These are phyloP conservation scores for Lagorchestes hirsutus DNA, from an alignment of 2,797 vertebrate genomes.

Conservation along the genomic window DNA sequence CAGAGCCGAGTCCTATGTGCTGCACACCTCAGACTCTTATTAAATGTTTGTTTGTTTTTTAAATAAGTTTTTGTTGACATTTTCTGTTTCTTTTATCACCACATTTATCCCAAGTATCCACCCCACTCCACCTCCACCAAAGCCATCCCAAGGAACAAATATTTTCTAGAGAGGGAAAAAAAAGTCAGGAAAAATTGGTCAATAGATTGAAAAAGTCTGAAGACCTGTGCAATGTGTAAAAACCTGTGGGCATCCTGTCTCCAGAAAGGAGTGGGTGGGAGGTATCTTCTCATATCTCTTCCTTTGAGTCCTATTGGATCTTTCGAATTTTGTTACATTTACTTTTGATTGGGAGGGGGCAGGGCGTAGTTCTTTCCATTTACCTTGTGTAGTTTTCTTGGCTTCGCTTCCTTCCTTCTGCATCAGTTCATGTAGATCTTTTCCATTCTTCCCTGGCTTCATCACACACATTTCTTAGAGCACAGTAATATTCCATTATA, in stretches of 20 bases:
- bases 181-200: not conserved
- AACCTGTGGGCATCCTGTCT: not conserved
- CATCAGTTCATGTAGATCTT: not conserved
- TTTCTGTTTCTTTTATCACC: not conserved
- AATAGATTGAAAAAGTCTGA: not conserved
- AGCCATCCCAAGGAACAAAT: not conserved
- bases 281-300: not conserved
- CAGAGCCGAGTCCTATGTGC: not conserved
- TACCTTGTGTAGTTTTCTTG: not conserved
- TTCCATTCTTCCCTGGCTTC: not conserved
- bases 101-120: not conserved
- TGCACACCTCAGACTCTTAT: not conserved
- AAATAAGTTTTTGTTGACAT: not conserved
- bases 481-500: not conserved
- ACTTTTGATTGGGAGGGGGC: not conserved
- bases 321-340: not conserved
- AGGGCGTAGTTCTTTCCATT: not conserved
- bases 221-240: not conserved
- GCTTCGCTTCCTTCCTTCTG: not conserved
- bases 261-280: not conserved
- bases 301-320: not conserved
- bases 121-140: not conserved
- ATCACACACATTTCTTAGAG: not conserved
- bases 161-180: not conserved
- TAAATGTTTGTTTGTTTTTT: not conserved